Evolutionary conservation across 2,888 invertebrate species (phyloP), one percentile per base, ranked within the genome.

Genomic region (Galeopsomyia nigrocyanea): DNA sequence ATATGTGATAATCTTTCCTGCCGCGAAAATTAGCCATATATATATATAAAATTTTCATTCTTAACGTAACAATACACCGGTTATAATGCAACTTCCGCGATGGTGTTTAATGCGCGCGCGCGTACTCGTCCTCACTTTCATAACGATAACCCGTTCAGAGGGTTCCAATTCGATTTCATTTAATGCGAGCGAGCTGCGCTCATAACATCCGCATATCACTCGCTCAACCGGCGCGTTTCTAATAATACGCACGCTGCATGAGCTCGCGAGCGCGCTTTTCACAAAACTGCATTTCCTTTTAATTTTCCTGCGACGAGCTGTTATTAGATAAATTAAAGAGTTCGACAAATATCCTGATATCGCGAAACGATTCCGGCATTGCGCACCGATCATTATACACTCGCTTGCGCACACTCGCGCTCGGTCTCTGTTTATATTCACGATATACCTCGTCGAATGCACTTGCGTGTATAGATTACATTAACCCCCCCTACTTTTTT

Each of bases 181-280:
- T 58, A 47, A 26, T 39, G 10, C 39, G 39, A 17, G 31, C 31
- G n/a, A n/a, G n/a, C 31, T 13, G 9, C 9, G 26, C n/a, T n/a
- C 26, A 47, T 62, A 71, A 66, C 39, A 55, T 62, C 66, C 66
- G 66, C 50, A 21, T 67, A 50, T 61, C 19, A 26, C 6, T 62
- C 26, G 51, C 39, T 31, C 46, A 63, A 57, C 56, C 26, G 57
- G n/a, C 19, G 9, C 53, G 14, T 13, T 22, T 13, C 21, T 21
- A 53, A 53, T 53, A 31, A 51, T 26, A 10, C n/a, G 50, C 50
- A 26, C 26, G 26, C 26, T 26, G 26, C 31, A 9, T 9, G 19
- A 19, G 1, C 31, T 5, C 5, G 5, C 26, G 26, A 26, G 26
- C 26, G 26, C 17, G 51, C 13, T 26, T 63, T 63, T 51, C 51